Base-by-base conservation (phyloP, 2,888 invertebrate genomes). In the Incurvaria masculella region DNA sequence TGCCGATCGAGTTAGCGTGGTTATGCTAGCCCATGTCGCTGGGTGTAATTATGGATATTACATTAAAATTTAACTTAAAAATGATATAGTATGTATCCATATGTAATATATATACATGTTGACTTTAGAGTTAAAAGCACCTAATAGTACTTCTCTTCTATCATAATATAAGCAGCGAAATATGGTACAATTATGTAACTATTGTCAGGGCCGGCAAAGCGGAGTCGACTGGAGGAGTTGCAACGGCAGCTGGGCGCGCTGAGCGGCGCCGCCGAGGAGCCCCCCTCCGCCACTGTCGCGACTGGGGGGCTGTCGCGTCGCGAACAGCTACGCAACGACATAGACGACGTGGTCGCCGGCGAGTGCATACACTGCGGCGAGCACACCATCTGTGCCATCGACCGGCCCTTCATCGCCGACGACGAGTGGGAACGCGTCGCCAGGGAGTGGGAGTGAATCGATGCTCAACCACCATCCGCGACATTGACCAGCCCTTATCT, bases 331-430 rank as follows among this genome's bases (percentile, higher is more conserved):
- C 87, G 91, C 69, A 81, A 84, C 40, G 91, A 94, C 58, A 84
- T 97, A 27, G 96, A 97, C 68, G 90, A 92, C 59, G 84, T 97
- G 2, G 81, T 97, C 2, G 96, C 96, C 1, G 84, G 87, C 0
- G 96, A 97, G 70, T 97, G 97, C 66, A 79, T 94, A 4, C 94
- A 89, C 72, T 97, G 97, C 65, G 96, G 97, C 2, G 91, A 95
- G 56, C 82, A 87, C 59, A 94, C 96, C 88, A 94, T 97, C 60
- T 87, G 89, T 55, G 87, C 90, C 41, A 91, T 97, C 49, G 94
- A 95, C 66, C 86, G 88, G 58, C 93, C 94, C 1, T 96, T 96
- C 64, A 89, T 95, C 41, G 83, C 87, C 14, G 88, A 89, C 51
- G 86, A 87, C 48, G 89, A 91, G 53, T 94, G 91, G 81, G 91